These are phyloP conservation scores for Micropterix aruncella DNA, from an alignment of 2,888 invertebrate species.

Conservation along the genomic window DNA sequence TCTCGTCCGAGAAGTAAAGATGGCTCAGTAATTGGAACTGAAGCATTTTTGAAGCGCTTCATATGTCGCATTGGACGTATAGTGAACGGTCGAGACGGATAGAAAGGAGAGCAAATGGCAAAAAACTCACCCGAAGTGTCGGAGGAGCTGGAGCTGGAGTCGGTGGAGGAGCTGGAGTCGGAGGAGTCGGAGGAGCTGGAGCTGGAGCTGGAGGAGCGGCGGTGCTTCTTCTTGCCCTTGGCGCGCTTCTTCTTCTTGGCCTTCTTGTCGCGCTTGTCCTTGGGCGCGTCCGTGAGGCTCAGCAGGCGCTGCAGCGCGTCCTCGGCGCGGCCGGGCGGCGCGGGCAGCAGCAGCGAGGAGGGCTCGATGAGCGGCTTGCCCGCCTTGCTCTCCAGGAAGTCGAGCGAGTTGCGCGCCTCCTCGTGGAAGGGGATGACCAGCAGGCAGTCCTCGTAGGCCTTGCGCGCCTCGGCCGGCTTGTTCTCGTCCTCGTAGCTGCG, in stretches of 20 bases:
- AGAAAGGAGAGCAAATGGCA: too few species aligned
- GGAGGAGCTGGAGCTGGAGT: slow-evolving; percentile 40
- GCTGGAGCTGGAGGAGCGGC: slow-evolving; percentile 47
- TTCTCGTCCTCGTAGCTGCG: slow-evolving; percentile 80
- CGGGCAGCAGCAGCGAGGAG: slow-evolving; percentile 44
- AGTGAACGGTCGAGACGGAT: too few species aligned
- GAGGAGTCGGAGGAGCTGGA: slow-evolving; percentile 56
- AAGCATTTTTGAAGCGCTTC: too few species aligned
- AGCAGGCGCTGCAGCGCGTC: slow-evolving; percentile 50
- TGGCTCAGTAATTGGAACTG: too few species aligned
- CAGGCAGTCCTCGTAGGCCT: slow-evolving; percentile 73
- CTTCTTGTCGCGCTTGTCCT: slow-evolving; percentile 47
- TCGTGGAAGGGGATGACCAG: slow-evolving; percentile 76
- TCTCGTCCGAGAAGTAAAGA: too few species aligned
- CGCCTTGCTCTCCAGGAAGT: slow-evolving; percentile 61
- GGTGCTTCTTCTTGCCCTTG: slow-evolving; percentile 49
- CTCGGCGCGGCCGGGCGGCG: slow-evolving; percentile 37
- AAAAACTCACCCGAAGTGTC: slow-evolving; percentile 33
- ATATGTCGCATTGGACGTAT: too few species aligned
- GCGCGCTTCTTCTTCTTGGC: slow-evolving; percentile 48
- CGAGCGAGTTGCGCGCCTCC: slow-evolving; percentile 73
- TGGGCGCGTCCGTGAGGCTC: slow-evolving; percentile 40
- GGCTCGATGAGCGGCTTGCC: slow-evolving; percentile 49
- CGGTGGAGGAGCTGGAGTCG: slow-evolving; percentile 44
- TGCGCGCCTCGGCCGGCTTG: slow-evolving; percentile 71